Evolutionary conservation across 2,888 invertebrate species (phyloP), one percentile per base, ranked within the genome.

Genomic region (Eudasyphora cyanicolor): DNA sequence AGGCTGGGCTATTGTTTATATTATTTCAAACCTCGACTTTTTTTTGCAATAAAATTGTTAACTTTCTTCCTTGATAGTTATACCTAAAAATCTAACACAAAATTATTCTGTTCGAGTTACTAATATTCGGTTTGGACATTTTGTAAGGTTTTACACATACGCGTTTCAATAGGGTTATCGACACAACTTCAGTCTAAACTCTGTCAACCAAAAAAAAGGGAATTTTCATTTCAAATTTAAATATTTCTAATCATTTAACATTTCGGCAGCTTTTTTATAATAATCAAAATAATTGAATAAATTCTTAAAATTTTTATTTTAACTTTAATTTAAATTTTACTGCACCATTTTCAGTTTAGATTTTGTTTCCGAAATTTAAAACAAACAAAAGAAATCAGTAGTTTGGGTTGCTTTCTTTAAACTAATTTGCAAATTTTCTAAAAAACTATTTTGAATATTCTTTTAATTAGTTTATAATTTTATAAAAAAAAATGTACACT

Each of bases 341-440:
- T 80, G 85, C 85, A 79, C 82, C 77, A 82, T 84, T 81, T 85
- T 79, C 19, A 17, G 38, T 85, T 82, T 6, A 12, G 64, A 54
- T 74, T 81, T 64, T 62, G 62, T 74, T 71, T 14, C 14, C 27
- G 27, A 64, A 64, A 54, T 5, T 21, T 4, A 54, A 8, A 64
- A 64, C 12, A 35, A 64, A 17, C 21, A 60, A 62, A 62, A 38
- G n/a, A 60, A 60, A 29, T 17, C 21, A 24, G 67, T 67, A 67
- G 67, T 24, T 67, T 67, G 67, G 19, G 67, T 67, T 21, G 24
- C 67, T 42, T 64, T 80, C 32, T 12, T 75, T 79, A 42, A 17
- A 75, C 60, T 71, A 45, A 76, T 85, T 81, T 60, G 67, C 74
- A 42, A 71, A 62, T 35, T 70, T 67, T 82, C 54, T 71, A 76